phyloP scores from a whole-genome alignment of 2,113 vertebrate species.

The Himantopus leucocephalus region DNA sequence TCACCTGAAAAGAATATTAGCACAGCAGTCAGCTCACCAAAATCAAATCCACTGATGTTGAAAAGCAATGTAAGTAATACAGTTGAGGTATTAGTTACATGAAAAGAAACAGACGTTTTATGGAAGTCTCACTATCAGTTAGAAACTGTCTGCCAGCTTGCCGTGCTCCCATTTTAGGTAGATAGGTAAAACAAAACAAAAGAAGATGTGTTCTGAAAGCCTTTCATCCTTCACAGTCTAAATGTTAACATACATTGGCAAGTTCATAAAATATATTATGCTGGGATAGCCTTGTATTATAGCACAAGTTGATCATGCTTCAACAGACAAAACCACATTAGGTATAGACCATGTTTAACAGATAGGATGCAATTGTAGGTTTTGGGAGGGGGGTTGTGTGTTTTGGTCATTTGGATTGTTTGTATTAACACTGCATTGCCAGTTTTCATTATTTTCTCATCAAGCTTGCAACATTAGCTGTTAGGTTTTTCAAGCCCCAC shows the following conservation, averaged over 20 bases:
- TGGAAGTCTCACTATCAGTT: neutral
- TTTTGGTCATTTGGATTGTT: neutral
- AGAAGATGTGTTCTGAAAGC: neutral
- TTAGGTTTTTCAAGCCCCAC: neutral
- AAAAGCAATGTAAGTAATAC: neutral
- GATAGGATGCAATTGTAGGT: neutral
- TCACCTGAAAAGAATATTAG: slow-evolving; percentile 81
- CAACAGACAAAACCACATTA: neutral
- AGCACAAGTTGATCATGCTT: neutral
- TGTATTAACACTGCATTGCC: neutral
- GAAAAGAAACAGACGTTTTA: neutral
- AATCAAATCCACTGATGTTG: neutral
- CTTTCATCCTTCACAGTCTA: neutral
- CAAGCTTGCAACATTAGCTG: neutral
- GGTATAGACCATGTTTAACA: neutral
- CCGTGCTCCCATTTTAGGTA: neutral
- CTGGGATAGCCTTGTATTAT: neutral
- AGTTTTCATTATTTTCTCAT: neutral
- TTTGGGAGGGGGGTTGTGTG: neutral
- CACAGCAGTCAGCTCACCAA: neutral
- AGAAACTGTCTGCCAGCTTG: neutral
- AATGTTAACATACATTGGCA: neutral
- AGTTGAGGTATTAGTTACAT: neutral
- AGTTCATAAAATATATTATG: neutral
- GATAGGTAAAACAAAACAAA: neutral